Evolutionary conservation across 2,113 vertebrate genomes (phyloP).

Genomic region (Xiphophorus hellerii): DNA sequence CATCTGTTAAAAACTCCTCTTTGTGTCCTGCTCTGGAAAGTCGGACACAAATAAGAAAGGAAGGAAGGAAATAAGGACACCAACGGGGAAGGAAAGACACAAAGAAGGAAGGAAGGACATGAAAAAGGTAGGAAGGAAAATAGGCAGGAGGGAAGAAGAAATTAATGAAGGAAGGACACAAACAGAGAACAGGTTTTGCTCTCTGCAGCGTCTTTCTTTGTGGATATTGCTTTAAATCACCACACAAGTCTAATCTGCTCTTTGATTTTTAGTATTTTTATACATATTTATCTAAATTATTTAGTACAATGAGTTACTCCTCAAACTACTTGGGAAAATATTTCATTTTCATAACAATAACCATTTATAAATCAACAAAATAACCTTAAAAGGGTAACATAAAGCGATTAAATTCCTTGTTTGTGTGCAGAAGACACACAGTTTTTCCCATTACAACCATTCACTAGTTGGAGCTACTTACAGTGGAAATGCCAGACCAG

Average conservation of each 20-base stretch:
- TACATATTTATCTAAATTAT: neutral
- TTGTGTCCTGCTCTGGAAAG: too few relatives aligned
- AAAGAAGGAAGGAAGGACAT: neutral
- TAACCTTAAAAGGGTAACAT: neutral
- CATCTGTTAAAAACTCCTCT: too few relatives aligned
- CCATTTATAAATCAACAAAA: neutral
- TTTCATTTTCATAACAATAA: neutral
- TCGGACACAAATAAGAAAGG: too few relatives aligned
- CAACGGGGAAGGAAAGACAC: too few relatives aligned
- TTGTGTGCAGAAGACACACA: neutral
- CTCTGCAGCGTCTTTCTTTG: too few relatives aligned
- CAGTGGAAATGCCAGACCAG: constrained; percentile 85
- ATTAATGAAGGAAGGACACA: neutral
- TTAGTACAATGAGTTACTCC: neutral
- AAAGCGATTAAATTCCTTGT: neutral
- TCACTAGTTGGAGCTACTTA: constrained; percentile 55
- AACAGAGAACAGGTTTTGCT: too few relatives aligned
- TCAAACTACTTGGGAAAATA: too few relatives aligned
- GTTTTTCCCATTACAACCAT: neutral
- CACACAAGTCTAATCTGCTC: neutral
- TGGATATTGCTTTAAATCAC: neutral
- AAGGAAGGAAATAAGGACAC: too few relatives aligned
- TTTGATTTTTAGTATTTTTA: neutral
- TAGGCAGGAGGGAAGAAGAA: neutral
- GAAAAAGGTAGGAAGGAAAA: neutral